Evolutionary conservation across 1,140 invertebrate species (phyloP), one percentile per base, ranked within the genome.

Genomic region (Eumaeus atala): DNA sequence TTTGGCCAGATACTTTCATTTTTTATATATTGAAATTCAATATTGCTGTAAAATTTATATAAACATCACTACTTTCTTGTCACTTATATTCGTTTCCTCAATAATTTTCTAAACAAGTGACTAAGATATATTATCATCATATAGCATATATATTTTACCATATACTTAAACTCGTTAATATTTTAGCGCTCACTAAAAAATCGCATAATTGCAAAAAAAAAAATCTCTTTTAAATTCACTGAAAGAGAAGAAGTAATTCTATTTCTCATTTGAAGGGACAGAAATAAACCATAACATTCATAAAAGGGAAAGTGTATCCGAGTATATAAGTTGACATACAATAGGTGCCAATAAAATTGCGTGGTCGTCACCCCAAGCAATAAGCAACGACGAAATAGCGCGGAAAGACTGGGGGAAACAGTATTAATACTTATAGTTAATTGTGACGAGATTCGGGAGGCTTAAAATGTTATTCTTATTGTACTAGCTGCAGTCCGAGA

Each of bases 341-440:
- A 84, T 80, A 72, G 79, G 74, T 73, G 74, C 64, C 78, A 81
- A 85, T 85, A 83, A 82, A 80, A 74, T 70, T 66, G 67, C 66
- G 58, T 36, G 53, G 61, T 61, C 71, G 65, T 72, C 72, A 72
- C 81, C 81, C 81, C 69, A 70, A 59, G 74, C 72, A 84, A 82
- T 80, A 80, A 80, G 78, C 73, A 66, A 58, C 67, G 62, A 65
- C 65, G 77, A 79, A 81, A 82, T 82, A 82, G 70, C 78, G 77
- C 74, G 75, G 77, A 77, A 80, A 82, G 71, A 70, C 74, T 69
- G 68, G 74, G 81, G 81, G 77, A 82, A 79, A 82, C 81, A 80
- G 76, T 82, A 82, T 84, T 84, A 84, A 82, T 82, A 82, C 81
- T 84, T 81, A 82, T 82, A 77, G 78, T 84, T 84, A 84, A 84